A percentile compares a stretch with the other conserved stretches of the same genome.
Evolutionary conservation across 2,797 vertebrate species (phyloP).

Genomic region (Circus cinereus): DNA sequence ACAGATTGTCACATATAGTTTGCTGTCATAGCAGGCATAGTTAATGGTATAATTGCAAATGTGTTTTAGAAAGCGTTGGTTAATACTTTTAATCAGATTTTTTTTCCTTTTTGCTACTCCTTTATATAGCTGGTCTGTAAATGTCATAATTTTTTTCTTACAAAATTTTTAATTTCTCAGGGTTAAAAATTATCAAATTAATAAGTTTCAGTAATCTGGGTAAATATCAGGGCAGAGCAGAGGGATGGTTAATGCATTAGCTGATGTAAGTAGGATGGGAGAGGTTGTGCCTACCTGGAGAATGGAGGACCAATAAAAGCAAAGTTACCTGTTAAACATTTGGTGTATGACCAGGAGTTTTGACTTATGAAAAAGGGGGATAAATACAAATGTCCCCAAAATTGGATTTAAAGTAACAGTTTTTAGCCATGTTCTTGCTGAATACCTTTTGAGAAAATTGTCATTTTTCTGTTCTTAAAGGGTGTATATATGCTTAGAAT

Average conservation of each 20-base stretch:
- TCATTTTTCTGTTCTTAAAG: neutral
- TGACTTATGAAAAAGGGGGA: neutral
- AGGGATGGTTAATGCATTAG: neutral
- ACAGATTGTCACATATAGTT: neutral
- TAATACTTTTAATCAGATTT: neutral
- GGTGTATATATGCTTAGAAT: neutral
- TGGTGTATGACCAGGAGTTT: neutral
- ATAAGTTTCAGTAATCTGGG: neutral
- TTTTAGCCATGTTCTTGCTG: neutral
- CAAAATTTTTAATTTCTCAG: neutral
- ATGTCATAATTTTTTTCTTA: neutral
- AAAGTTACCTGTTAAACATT: neutral
- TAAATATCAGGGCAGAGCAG: neutral
- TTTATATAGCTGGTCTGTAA: neutral
- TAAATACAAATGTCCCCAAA: neutral
- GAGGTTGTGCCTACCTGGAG: neutral
- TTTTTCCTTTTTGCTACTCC: neutral
- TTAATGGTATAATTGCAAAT: neutral
- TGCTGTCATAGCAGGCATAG: neutral
- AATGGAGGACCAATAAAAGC: neutral
- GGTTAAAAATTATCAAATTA: neutral
- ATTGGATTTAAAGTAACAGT: neutral
- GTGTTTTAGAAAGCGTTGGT: neutral
- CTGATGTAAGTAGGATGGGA: neutral
- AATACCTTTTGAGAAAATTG: neutral